phyloP scores from a whole-genome alignment of 2,113 vertebrate species.

The Toxotes chatareus region DNA sequence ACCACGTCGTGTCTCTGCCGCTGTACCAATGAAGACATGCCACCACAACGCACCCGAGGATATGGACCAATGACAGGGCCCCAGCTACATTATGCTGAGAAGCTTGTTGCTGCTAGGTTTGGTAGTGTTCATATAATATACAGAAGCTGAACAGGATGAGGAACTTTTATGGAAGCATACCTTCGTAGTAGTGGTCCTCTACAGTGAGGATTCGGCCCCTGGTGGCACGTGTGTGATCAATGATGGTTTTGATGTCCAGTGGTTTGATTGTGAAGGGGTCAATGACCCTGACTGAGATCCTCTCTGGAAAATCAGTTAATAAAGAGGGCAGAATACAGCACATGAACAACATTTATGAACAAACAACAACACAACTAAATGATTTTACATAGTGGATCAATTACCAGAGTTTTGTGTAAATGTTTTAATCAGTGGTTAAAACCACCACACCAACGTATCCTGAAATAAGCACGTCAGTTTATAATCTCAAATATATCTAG shows the following conservation, averaged over 20 bases:
- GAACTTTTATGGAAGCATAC: slow-evolving; percentile 72
- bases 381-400: too few species aligned
- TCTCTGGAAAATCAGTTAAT: slow-evolving; percentile 83
- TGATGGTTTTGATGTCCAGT: slow-evolving; percentile 92
- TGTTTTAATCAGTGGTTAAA: neutral
- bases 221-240: slow-evolving; percentile 89
- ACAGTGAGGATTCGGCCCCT: slow-evolving; percentile 93
- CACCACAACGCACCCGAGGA: slow-evolving; percentile 53
- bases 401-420: too few species aligned
- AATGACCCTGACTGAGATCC: slow-evolving; percentile 89
- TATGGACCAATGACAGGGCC: slow-evolving; percentile 51
- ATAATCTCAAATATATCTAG: too few species aligned
- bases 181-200: slow-evolving; percentile 96
- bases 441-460: neutral
- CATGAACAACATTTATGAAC: too few species aligned
- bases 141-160: slow-evolving; percentile 20
- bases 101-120: slow-evolving; percentile 36
- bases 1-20: slow-evolving; percentile 44
- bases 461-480: neutral
- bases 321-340: too few species aligned
- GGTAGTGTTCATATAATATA: slow-evolving; percentile 49
- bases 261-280: slow-evolving; percentile 97
- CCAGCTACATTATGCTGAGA: slow-evolving; percentile 11
- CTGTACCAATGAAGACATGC: slow-evolving; percentile 68
- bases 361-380: too few species aligned